Conservation (phyloP, 2,888 invertebrate species). For the Megalurothrips usitatus region DNA sequence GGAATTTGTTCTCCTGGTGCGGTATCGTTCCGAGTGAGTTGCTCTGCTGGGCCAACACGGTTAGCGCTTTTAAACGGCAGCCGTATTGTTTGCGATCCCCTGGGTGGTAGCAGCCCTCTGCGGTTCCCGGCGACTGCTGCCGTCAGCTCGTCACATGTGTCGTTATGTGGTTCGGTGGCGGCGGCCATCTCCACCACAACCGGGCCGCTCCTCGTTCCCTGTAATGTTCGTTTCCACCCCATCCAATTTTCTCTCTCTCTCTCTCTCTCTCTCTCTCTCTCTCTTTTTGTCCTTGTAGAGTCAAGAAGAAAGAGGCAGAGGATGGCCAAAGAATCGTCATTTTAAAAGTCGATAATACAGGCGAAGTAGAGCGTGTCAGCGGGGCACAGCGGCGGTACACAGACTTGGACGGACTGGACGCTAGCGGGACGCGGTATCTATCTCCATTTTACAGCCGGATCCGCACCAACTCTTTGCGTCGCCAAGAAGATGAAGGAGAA, state of each 20-base stretch:
- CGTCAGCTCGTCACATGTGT: not conserved
- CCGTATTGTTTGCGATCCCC: too few relatives aligned
- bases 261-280: too few relatives aligned
- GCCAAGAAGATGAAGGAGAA: too few relatives aligned
- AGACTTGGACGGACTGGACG: conserved; percentile 3
- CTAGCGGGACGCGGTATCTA: conserved; percentile 16
- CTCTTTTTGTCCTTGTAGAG: not conserved
- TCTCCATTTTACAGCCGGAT: conserved; percentile 19
- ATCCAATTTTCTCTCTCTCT: not conserved
- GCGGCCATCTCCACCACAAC: too few relatives aligned
- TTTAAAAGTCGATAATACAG: conserved; percentile 8
- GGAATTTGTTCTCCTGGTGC: too few relatives aligned
- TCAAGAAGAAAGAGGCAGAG: not conserved
- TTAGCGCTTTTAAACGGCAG: too few relatives aligned
- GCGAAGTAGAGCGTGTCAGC: conserved; percentile 16
- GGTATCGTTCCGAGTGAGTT: too few relatives aligned
- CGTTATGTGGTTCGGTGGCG: not conserved
- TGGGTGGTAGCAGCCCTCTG: too few relatives aligned
- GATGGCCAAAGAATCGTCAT: not conserved
- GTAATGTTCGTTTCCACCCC: not conserved
- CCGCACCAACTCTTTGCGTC: not conserved
- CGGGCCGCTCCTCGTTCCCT: not conserved
- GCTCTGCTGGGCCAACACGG: too few relatives aligned
- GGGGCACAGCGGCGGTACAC: not conserved
- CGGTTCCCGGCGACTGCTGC: too few relatives aligned